Conservation (phyloP, 2,888 invertebrate species). For the Odontocerum albicorne region DNA sequence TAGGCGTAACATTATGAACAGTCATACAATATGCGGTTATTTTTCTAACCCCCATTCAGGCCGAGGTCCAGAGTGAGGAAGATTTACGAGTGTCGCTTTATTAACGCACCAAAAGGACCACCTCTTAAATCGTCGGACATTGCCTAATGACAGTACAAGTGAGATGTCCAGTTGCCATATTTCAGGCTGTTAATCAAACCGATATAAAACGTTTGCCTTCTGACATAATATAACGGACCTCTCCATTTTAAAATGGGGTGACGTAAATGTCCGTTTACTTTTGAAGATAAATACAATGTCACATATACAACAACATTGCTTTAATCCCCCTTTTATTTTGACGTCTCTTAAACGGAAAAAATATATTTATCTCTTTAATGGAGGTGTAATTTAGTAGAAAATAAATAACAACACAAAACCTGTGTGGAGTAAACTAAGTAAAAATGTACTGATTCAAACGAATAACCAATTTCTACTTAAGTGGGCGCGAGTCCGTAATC, state of each 20-base stretch:
- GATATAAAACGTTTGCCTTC: slow-evolving; percentile 4
- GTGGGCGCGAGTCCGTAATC: too few species aligned
- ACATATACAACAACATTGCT: too few species aligned
- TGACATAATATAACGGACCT: slow-evolving; percentile 2
- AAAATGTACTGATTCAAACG: too few species aligned
- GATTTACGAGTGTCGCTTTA: slow-evolving; percentile 15
- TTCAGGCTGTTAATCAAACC: slow-evolving; percentile 4
- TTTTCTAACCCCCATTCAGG: slow-evolving; percentile 11
- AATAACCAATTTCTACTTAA: too few species aligned
- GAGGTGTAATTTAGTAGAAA: too few species aligned
- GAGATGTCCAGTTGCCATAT: slow-evolving; percentile 8
- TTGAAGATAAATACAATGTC: too few species aligned
- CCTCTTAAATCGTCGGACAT: slow-evolving; percentile 5
- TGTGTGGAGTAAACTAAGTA: too few species aligned
- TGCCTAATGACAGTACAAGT: slow-evolving; percentile 2
- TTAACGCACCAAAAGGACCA: slow-evolving; percentile 8
- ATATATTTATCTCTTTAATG: too few species aligned
- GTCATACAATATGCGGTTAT: not conserved
- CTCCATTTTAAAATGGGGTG: not conserved
- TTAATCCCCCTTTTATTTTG: too few species aligned
- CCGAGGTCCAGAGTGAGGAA: slow-evolving; percentile 2
- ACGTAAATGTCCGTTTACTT: too few species aligned
- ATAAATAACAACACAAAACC: too few species aligned
- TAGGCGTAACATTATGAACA: not conserved
- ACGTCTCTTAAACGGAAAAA: too few species aligned